Evolutionary conservation across 2,888 invertebrate genomes (phyloP), one percentile per base, ranked within the genome.

Genomic region (Macrophya alboannulata): DNA sequence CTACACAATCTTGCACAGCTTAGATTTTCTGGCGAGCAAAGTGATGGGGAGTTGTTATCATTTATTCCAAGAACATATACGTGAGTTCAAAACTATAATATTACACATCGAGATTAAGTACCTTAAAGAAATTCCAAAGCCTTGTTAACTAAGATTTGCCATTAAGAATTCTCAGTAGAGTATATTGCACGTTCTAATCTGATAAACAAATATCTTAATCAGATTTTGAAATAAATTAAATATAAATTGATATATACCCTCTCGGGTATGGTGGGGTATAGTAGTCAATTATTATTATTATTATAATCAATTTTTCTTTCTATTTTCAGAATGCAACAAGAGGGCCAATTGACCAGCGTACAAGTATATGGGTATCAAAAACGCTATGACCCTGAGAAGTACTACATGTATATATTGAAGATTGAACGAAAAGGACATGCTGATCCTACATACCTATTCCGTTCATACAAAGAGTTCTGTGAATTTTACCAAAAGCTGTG

Each of bases 401-500:
- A 98, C 95, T 99, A 99, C 94, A 98, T 99, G 89, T 98, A 98
- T 93, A 97, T 98, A 87, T 94, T 98, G 88, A 95, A 97, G 88
- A 97, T 99, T 55, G 97, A 96, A 91, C 95, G 99, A 84, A 97
- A 97, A 89, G 96, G 96, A 76, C 97, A 98, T 92, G 96, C 96
- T n/a, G 98, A 98, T 92, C 97, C 98, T 0, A 96, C 97, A 88
- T 97, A 97, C 91, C 95, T 99, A 84, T 98, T 99, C 93, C 96
- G 99, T 86, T 98, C 98, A 0, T 99, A 99, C 94, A 98, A 98
- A 90, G 99, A 99, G 94, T 99, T 99, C 94, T 97, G 97, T 17
- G 99, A 99, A 94, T 96, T 99, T 86, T 98, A 99, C 93, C 97
- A 98, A 94, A 99, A 99, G 94, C 95, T 99, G 76, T 98, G 98